phyloP scores from a whole-genome alignment of 2,888 invertebrate species.

The Clitarchus hookeri region DNA sequence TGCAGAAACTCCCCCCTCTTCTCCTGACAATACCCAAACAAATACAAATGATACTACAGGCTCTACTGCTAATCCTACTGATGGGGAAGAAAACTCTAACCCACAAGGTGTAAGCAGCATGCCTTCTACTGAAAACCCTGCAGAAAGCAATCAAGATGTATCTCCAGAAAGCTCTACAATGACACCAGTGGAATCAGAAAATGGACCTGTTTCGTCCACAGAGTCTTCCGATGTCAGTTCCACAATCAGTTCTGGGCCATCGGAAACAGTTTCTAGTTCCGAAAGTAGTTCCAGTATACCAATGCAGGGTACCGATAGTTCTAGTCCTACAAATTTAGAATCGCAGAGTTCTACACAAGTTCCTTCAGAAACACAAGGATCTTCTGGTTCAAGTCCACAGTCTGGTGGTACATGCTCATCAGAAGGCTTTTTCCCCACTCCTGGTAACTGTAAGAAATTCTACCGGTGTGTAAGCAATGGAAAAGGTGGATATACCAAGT shows the following conservation, averaged over 20 bases:
- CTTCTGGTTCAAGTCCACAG: not conserved
- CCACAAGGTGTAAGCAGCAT: not conserved
- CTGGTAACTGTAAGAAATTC: constrained; percentile 65
- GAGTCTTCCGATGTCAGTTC: not conserved
- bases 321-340: not conserved
- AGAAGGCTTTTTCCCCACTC: constrained; percentile 68
- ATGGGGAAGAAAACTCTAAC: not conserved
- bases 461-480: constrained; percentile 64
- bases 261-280: not conserved
- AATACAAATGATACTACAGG: not conserved
- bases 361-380: not conserved
- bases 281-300: not conserved
- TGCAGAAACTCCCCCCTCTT: not conserved
- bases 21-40: not conserved
- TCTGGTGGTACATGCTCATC: not conserved
- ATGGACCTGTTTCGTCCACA: not conserved
- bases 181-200: not conserved
- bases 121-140: not conserved
- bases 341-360: not conserved
- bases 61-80: not conserved
- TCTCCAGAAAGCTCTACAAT: not conserved
- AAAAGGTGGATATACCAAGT: constrained; percentile 55
- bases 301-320: not conserved
- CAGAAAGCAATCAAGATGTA: not conserved
- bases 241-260: not conserved